These are phyloP conservation scores for Thripadectes ignobilis DNA, from an alignment of 2,797 vertebrate species.

Conservation along the genomic window DNA sequence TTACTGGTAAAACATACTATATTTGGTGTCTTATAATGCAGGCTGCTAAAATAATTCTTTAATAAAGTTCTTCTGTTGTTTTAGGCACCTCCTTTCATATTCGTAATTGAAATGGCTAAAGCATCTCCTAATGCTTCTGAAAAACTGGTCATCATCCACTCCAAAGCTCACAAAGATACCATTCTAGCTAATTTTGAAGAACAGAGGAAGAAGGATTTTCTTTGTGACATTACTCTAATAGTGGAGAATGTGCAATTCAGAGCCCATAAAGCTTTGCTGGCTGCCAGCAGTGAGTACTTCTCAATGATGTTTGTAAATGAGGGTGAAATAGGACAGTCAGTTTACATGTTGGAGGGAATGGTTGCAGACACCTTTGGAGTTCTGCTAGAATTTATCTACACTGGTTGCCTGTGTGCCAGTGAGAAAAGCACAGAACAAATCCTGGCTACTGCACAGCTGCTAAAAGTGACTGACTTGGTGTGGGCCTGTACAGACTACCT, in stretches of 20 bases:
- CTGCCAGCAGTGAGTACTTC: slow-evolving; percentile 95
- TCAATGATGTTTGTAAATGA: slow-evolving; percentile 89
- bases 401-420: slow-evolving; percentile 83
- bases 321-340: slow-evolving; percentile 77
- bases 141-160: slow-evolving; percentile 78
- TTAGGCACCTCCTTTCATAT: neutral
- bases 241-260: slow-evolving; percentile 91
- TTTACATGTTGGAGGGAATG: slow-evolving; percentile 87
- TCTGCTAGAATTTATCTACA: slow-evolving; percentile 94
- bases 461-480: slow-evolving; percentile 88
- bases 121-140: slow-evolving; percentile 43
- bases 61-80: neutral
- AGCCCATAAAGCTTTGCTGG: slow-evolving; percentile 93
- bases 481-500: slow-evolving; percentile 81
- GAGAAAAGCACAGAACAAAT: slow-evolving; percentile 83
- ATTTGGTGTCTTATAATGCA: neutral
- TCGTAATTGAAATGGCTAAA: slow-evolving; percentile 79
- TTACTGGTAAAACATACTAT: neutral
- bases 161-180: slow-evolving; percentile 84
- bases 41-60: neutral
- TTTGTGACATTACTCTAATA: slow-evolving; percentile 94
- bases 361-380: slow-evolving; percentile 82
- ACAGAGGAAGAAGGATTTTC: slow-evolving; percentile 85
- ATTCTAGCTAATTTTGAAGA: slow-evolving; percentile 87
- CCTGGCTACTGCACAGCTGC: slow-evolving; percentile 84